Percentiles rank a stretch among this genome's conserved stretches.
phyloP scores from a whole-genome alignment of 2,888 invertebrate species.

The Eulithis prunata region DNA sequence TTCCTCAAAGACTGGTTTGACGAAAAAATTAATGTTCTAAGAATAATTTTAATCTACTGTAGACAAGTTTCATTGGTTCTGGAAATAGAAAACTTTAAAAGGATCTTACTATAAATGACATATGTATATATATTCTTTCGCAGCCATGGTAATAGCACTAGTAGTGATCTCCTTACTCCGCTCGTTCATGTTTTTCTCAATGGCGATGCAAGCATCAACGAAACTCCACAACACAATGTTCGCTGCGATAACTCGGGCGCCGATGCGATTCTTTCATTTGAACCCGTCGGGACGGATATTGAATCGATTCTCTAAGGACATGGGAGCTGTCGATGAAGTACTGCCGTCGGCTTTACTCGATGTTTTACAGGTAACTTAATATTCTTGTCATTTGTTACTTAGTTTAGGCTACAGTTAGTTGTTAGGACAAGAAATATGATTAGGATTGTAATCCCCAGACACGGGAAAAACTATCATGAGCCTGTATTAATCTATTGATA shows the following conservation, averaged over 20 bases:
- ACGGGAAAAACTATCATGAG: too few species aligned
- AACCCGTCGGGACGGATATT: slow-evolving; percentile 93
- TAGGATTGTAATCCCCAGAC: too few species aligned
- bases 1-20: too few species aligned
- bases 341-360: slow-evolving; percentile 86
- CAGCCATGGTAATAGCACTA: slow-evolving; percentile 79
- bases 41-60: too few species aligned
- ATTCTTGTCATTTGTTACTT: too few species aligned
- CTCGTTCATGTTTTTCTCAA: slow-evolving; percentile 85
- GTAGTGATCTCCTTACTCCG: slow-evolving; percentile 78
- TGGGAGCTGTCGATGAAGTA: slow-evolving; percentile 89
- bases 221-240: slow-evolving; percentile 94
- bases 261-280: slow-evolving; percentile 94
- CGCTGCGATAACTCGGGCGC: slow-evolving; percentile 89
- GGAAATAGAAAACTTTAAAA: too few species aligned
- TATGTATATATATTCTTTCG: slow-evolving; percentile 4
- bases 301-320: slow-evolving; percentile 95
- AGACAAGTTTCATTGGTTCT: too few species aligned
- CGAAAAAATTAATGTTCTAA: too few species aligned
- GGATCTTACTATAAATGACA: too few species aligned
- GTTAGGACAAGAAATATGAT: too few species aligned
- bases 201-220: slow-evolving; percentile 90
- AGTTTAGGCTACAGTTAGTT: too few species aligned
- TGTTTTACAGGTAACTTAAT: slow-evolving; percentile 75
- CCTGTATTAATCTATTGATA: too few species aligned